These are phyloP conservation scores for Pelochelys cantorii DNA, from an alignment of 2,797 vertebrate species.

Conservation along the genomic window DNA sequence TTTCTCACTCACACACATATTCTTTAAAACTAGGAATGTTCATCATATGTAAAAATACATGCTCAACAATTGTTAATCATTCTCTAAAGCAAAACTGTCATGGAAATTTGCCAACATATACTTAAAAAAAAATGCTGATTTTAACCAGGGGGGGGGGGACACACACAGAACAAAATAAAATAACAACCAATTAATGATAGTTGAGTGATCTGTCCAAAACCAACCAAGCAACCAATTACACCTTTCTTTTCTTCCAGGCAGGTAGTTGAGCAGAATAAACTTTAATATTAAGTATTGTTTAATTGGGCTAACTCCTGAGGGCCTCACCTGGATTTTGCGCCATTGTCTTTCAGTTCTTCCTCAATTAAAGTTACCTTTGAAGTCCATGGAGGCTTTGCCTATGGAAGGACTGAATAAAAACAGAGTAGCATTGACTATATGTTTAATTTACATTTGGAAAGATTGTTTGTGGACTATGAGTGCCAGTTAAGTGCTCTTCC, in stretches of 20 bases:
- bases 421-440: neutral
- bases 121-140: neutral
- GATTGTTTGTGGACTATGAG: constrained; percentile 12
- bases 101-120: neutral
- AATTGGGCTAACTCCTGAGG: neutral
- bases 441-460: constrained; percentile 7
- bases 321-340: neutral
- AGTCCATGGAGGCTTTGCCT: neutral
- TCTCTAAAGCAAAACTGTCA: neutral
- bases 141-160: too few species aligned
- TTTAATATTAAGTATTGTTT: neutral
- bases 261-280: neutral
- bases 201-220: neutral
- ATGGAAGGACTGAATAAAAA: neutral
- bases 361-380: neutral
- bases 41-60: neutral
- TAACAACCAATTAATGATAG: neutral
- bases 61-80: neutral
- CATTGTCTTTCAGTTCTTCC: neutral
- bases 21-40: neutral
- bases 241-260: neutral
- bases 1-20: accelerated
- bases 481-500: neutral
- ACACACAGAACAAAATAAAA: neutral
- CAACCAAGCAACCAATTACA: neutral